Conservation (phyloP, 2,113 vertebrate genomes). For the Cromileptes altivelis region DNA sequence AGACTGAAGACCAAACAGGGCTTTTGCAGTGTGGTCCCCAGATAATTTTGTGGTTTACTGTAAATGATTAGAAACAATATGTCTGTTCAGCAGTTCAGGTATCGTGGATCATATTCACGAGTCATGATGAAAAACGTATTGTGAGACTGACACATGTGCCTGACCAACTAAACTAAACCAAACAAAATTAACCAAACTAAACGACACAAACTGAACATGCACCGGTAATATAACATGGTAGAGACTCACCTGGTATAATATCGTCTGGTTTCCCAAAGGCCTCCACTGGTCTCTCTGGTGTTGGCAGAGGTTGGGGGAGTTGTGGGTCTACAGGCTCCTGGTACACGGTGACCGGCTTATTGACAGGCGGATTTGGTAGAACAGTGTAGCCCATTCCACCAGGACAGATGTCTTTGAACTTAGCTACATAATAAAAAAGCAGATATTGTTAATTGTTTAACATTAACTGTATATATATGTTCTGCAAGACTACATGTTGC, state of each 20-base stretch:
- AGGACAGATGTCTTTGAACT: conserved; percentile 99
- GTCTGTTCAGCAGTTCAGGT: not conserved
- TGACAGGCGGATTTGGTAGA: conserved; percentile 88
- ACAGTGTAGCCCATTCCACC: conserved; percentile 99
- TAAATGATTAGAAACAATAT: not conserved
- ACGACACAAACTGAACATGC: not conserved
- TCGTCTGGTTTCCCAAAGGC: conserved; percentile 90
- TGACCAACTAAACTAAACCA: not conserved
- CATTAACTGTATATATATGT: not conserved
- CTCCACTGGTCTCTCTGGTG: conserved; percentile 92
- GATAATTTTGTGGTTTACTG: not conserved
- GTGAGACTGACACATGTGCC: not conserved
- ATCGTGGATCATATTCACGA: not conserved
- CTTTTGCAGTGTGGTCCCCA: not conserved
- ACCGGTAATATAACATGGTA: not conserved
- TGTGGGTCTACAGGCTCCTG: conserved; percentile 89
- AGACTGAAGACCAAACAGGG: not conserved
- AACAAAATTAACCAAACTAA: not conserved
- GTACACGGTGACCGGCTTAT: conserved; percentile 86
- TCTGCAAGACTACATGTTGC: not conserved
- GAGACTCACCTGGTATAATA: conserved; percentile 86
- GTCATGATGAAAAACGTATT: not conserved
- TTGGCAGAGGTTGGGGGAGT: conserved; percentile 90
- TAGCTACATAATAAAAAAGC: conserved; percentile 82
- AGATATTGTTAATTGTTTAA: not conserved